Evolutionary conservation across 2,888 invertebrate genomes (phyloP).

Genomic region (Agrochola lychnidis): DNA sequence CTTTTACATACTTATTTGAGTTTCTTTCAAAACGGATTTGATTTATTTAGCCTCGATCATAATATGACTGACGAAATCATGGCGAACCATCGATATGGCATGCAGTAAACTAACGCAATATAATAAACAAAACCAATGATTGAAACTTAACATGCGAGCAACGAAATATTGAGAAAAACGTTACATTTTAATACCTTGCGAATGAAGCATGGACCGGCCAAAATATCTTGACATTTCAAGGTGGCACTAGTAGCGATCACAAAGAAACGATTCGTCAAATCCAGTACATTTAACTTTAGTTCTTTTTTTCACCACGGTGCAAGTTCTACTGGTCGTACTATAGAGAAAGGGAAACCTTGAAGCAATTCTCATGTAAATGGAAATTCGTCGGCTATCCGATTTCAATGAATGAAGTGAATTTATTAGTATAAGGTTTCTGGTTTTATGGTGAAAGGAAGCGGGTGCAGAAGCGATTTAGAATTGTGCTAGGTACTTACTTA

Average conservation of each 20-base stretch:
- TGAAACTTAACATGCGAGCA: constrained; percentile 47
- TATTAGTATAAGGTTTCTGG: constrained; percentile 29
- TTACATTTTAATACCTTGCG: constrained; percentile 31
- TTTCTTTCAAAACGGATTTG: neutral
- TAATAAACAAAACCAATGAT: constrained; percentile 52
- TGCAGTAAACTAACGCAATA: constrained; percentile 31
- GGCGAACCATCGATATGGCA: constrained; percentile 5
- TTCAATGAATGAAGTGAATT: constrained; percentile 59
- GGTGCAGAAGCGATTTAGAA: neutral
- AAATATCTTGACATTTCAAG: constrained; percentile 1
- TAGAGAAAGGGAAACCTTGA: constrained; percentile 53
- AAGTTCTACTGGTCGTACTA: constrained; percentile 7
- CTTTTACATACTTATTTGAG: neutral
- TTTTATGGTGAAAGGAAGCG: neutral
- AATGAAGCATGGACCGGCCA: constrained; percentile 12
- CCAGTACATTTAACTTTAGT: constrained; percentile 13
- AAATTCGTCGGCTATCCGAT: constrained; percentile 55
- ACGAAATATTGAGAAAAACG: constrained; percentile 36
- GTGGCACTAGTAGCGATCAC: constrained; percentile 6
- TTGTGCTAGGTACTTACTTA: neutral
- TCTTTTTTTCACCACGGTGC: constrained; percentile 25
- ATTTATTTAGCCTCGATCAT: neutral
- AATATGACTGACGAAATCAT: constrained; percentile 22
- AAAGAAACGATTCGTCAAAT: neutral
- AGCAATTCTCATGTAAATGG: constrained; percentile 60